These are phyloP conservation scores for Eretmochelys imbricata DNA, from an alignment of 2,113 vertebrate species.

Conservation along the genomic window DNA sequence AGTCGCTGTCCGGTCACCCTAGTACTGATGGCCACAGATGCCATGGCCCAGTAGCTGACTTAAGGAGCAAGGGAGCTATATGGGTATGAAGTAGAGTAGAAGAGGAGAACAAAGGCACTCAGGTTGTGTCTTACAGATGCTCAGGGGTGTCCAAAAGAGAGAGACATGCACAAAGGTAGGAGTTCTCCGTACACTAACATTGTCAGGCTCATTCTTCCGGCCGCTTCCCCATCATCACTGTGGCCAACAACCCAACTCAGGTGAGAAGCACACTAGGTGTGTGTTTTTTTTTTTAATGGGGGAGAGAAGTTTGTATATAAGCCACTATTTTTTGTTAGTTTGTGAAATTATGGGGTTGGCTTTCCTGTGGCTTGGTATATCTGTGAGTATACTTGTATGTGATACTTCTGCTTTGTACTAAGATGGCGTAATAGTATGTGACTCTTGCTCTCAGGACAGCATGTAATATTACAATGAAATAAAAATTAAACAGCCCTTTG, in stretches of 20 bases:
- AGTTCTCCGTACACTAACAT: accelerated
- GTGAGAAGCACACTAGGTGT: neutral
- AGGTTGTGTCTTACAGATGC: neutral
- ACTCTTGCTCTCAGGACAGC: neutral
- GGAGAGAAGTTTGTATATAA: accelerated
- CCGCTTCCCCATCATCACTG: neutral
- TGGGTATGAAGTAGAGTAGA: accelerated
- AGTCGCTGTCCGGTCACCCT: too few relatives aligned
- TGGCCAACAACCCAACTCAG: neutral
- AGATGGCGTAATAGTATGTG: neutral
- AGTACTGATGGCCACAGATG: neutral
- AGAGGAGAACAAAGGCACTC: neutral
- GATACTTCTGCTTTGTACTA: accelerated
- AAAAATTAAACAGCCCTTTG: neutral
- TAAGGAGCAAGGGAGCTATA: accelerated
- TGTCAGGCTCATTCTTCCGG: accelerated
- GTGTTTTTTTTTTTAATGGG: neutral
- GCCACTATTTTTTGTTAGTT: accelerated
- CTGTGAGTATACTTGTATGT: accelerated
- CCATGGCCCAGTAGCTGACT: neutral
- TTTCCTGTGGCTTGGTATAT: neutral
- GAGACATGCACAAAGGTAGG: neutral
- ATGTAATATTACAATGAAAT: neutral
- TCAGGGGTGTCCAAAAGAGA: neutral
- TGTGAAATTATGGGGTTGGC: neutral